Base-by-base conservation (phyloP, 1,140 invertebrate genomes). In the Drosophila triauraria region DNA sequence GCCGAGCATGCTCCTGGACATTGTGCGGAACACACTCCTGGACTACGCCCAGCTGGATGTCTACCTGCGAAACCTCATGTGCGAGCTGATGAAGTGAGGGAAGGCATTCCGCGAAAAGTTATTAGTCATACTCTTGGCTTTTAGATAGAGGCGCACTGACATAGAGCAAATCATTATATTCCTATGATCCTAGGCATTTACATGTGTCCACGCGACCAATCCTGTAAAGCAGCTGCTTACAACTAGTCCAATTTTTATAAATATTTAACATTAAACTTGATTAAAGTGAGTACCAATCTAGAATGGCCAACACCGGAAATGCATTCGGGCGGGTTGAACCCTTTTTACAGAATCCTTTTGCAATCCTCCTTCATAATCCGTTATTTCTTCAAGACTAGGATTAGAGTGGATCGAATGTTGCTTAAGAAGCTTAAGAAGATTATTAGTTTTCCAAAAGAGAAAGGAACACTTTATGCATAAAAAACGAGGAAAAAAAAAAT, bases 21-120 rank as follows among this genome's bases (percentile, higher is more conserved):
- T 97, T 86, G 95, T 97, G 68, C 94, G 95, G 74, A 95, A 96
- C 67, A 96, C 96, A 8, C 92, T 98, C 40, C 93, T 94, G 25
- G 96, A 97, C 92, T 97, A 96, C 85, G 95, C 95, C 9, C 94
- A 97, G 70, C 94, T 97, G 93, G 95, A 97, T 80, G 91, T 94
- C 30, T 97, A 97, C 82, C 95, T 97, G 93, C 96, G 96, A 48
- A 94, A 94, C 56, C 76, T 92, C 6, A 92, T 92, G 91, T 61
- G 80, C 17, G 91, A 92, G 71, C 56, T 92, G 15, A 91, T 92
- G 91, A 92, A 92, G 70, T 92, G 51, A 84, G 12, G 12, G 8
- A 38, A 7, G 4, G 46, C 10, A 6, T n/a, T 35, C 59, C 30
- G 27, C 48, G 75, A 58, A 32, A 46, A 43, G 44, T 77, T 74